Evolutionary conservation across 2,888 invertebrate species (phyloP), one percentile per base, ranked within the genome.

Genomic region (Melieria omissa): DNA sequence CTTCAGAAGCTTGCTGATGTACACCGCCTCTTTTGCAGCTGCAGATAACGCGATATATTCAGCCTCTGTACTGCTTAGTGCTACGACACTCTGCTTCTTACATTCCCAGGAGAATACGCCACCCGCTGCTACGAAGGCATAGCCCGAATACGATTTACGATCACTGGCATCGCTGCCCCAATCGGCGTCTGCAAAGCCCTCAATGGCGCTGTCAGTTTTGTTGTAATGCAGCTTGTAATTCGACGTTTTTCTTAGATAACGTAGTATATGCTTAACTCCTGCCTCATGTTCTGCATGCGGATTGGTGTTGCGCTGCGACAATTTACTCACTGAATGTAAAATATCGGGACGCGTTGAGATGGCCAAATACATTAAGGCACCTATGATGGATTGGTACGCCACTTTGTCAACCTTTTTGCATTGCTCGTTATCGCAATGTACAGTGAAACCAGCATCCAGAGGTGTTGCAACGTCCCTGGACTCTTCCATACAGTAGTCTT

Each of bases 261-360:
- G 46, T 47, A 78, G 46, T 5, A 76, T 10, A 41, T 73, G 76
- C 55, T 77, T 77, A 5, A 70, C 70, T 8, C 70, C 75, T 14
- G 47, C 62, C 9, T 70, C 74, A 7, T 47, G 46, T 62, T 46
- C 14, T 4, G 62, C 45, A 16, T 16, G 62, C 9, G 47, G 62
- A 7, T 62, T 29, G 7, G 45, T 6, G 12, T 62, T 62, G 45
- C 29, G 45, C 47, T 62, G 47, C 7, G 62, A 5, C 44, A 62
- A n/a, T 45, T 12, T 16, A 44, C 47, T 47, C 9, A 62, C 29
- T 46, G 47, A 16, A 16, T 63, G 47, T 47, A 47, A 10, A 47
- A 46, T 62, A 9, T 62, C 47, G 29, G 47, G 62, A 12, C 62
- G 47, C 29, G 29, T 14, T 52, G 64, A 64, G 14, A 64, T 64